These are phyloP conservation scores for Pitta sordida DNA, from an alignment of 2,113 vertebrate species.

Conservation along the genomic window DNA sequence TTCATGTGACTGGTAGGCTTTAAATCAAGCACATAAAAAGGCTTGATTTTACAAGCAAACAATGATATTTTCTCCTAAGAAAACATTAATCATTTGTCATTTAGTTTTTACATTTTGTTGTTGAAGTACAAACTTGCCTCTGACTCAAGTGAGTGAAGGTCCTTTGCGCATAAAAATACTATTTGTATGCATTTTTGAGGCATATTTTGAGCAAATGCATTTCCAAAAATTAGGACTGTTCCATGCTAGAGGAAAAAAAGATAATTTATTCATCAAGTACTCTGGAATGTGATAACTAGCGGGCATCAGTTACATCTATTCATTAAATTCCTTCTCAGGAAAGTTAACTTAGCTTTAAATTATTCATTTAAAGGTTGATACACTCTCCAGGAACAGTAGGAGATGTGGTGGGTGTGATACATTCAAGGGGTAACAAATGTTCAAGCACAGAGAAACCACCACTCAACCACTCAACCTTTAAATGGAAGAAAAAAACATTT, in stretches of 20 bases:
- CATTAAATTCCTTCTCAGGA: background rate
- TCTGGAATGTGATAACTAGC: conserved; percentile 7
- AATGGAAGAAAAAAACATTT: background rate
- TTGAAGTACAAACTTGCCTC: background rate
- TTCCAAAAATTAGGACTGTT: background rate
- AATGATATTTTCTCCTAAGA: background rate
- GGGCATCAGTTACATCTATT: conserved; percentile 8
- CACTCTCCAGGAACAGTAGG: conserved; percentile 5
- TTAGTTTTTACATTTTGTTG: background rate
- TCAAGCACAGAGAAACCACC: background rate
- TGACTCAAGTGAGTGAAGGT: background rate
- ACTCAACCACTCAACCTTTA: background rate
- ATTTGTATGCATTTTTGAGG: background rate
- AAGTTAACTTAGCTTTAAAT: conserved; percentile 41
- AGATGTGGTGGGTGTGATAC: conserved; percentile 20
- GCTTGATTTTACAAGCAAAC: background rate
- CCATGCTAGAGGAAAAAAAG: background rate
- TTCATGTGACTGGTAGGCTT: background rate
- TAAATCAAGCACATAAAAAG: background rate
- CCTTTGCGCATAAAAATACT: background rate
- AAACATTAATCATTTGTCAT: background rate
- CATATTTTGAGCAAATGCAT: background rate
- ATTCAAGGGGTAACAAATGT: conserved; percentile 14
- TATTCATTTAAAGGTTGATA: conserved; percentile 34
- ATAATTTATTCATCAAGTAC: conserved; percentile 13